Evolutionary conservation across 2,797 vertebrate species (phyloP).

Genomic region (Tauraco hartlaubi): DNA sequence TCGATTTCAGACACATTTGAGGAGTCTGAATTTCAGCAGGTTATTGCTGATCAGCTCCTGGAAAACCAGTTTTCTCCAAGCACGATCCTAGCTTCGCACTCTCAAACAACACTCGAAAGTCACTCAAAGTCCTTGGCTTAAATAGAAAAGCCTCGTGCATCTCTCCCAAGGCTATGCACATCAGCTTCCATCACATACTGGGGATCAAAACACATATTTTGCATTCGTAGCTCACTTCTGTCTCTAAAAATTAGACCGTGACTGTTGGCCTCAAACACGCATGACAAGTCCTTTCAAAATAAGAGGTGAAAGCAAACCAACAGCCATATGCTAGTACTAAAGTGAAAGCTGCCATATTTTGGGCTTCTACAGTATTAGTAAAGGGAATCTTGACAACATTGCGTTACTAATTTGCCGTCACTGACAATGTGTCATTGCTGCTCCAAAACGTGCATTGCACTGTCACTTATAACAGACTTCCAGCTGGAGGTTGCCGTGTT

Average conservation of each 20-base stretch:
- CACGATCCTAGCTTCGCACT: background rate
- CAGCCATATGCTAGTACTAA: conserved; percentile 8
- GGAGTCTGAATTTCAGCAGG: background rate
- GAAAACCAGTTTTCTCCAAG: background rate
- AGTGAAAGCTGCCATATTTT: conserved; percentile 13
- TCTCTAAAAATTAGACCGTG: background rate
- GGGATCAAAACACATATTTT: background rate
- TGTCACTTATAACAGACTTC: background rate
- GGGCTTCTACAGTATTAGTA: background rate
- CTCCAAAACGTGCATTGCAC: background rate
- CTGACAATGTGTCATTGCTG: background rate
- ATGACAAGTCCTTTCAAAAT: background rate
- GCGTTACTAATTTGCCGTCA: background rate
- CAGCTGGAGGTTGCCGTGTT: background rate
- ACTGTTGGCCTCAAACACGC: conserved; percentile 3
- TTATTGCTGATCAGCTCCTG: background rate
- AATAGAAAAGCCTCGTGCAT: background rate
- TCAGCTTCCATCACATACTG: background rate
- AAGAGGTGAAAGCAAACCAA: conserved; percentile 24
- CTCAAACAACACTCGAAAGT: too few relatives aligned
- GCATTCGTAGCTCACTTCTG: background rate
- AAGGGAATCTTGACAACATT: background rate
- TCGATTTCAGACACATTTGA: background rate
- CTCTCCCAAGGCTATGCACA: background rate
- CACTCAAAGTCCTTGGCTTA: background rate